A percentile compares a stretch with the other conserved stretches of the same genome.
Evolutionary conservation across 2,888 invertebrate species (phyloP).

Genomic region (Melikaiella ostensackeni): DNA sequence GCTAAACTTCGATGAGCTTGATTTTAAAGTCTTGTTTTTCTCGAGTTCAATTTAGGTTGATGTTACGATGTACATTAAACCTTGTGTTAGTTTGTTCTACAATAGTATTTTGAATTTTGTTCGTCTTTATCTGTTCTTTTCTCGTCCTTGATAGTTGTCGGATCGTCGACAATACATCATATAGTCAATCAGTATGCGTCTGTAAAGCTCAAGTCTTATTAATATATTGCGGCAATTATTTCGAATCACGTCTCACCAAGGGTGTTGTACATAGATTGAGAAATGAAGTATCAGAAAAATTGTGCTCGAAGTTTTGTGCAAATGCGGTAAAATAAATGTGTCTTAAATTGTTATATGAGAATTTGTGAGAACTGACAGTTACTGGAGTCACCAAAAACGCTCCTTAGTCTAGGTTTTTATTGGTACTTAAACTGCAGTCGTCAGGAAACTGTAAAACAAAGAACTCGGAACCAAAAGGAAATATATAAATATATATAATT

Average conservation of each 20-base stretch:
- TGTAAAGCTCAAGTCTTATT: constrained; percentile 30
- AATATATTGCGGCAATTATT: constrained; percentile 42
- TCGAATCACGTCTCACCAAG: constrained; percentile 46
- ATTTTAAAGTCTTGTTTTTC: constrained; percentile 12
- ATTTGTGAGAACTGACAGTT: constrained; percentile 43
- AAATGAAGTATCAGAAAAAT: constrained; percentile 49
- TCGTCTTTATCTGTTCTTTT: background rate
- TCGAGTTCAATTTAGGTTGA: background rate
- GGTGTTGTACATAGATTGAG: constrained; percentile 56
- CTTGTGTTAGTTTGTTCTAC: constrained; percentile 1
- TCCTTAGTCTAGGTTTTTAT: constrained; percentile 46
- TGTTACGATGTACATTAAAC: background rate
- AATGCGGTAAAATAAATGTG: constrained; percentile 69
- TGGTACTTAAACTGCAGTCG: constrained; percentile 32
- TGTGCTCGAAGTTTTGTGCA: constrained; percentile 54
- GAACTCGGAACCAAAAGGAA: constrained; percentile 37
- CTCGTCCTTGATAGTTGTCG: background rate
- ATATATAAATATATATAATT: constrained; percentile 37
- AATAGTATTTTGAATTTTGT: constrained; percentile 21
- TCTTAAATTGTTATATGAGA: constrained; percentile 71
- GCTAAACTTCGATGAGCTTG: background rate
- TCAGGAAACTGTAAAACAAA: constrained; percentile 34
- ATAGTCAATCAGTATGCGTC: constrained; percentile 17
- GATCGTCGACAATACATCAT: background rate
- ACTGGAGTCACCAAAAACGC: constrained; percentile 26